A percentile compares a stretch with the other conserved stretches of the same genome.
Evolutionary conservation across 2,888 invertebrate genomes (phyloP).

Genomic region (Dorcus parallelipipedus): DNA sequence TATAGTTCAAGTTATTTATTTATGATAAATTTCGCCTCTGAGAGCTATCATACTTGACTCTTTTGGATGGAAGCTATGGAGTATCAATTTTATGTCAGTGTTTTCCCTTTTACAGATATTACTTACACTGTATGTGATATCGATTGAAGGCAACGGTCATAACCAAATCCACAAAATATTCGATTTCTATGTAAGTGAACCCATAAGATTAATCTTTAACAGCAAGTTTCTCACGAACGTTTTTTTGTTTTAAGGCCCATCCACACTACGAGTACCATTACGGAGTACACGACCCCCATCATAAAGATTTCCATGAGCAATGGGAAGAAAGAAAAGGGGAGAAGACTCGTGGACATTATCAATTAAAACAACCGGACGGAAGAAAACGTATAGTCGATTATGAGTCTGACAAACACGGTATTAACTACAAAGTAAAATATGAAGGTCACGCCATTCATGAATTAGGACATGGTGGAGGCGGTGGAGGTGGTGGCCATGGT

Average conservation of each 20-base stretch:
- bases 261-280: slow-evolving; percentile 44
- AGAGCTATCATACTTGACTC: no score
- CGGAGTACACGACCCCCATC: slow-evolving; percentile 40
- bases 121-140: no score
- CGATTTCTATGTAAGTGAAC: background rate
- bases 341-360: slow-evolving; percentile 40
- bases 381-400: slow-evolving; percentile 43
- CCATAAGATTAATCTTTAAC: no score
- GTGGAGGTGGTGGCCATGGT: background rate
- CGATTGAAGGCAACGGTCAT: no score
- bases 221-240: background rate
- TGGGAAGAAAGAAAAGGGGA: slow-evolving; percentile 41
- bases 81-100: no score
- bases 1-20: no score
- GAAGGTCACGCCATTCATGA: slow-evolving; percentile 30
- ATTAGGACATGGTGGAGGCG: slow-evolving; percentile 14
- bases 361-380: slow-evolving; percentile 42
- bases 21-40: no score
- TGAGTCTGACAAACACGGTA: slow-evolving; percentile 42
- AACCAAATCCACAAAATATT: background rate
- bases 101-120: no score
- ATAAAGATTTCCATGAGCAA: slow-evolving; percentile 43
- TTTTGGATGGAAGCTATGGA: no score
- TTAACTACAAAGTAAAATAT: slow-evolving; percentile 40
- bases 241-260: slow-evolving; percentile 31